Evolutionary conservation across 2,113 vertebrate genomes (phyloP), one percentile per base, ranked within the genome.

Genomic region (Campylomormyrus numenius): DNA sequence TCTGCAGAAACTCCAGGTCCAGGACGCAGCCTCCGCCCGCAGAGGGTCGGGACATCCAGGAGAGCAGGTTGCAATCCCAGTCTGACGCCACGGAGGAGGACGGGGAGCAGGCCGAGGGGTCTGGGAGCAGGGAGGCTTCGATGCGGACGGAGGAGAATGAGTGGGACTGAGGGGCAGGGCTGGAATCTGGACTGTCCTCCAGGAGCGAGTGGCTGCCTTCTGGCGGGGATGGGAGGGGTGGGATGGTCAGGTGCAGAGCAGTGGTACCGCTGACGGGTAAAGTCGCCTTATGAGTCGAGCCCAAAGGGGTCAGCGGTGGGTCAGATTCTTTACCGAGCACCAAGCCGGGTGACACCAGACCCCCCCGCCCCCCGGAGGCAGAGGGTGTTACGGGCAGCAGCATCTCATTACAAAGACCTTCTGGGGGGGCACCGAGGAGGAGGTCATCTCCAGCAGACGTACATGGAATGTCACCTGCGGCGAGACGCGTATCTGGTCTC

Each of bases 1-100:
- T 93, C 17, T 94, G 96, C 3, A 97, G 94, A 89, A 95, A 42
- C 0, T 92, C 95, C 87, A 92, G 88, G 91, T 95, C 93, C 3
- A 93, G 89, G 7, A 93, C 24, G 9, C 92, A 58, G 3, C 0
- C 89, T 4, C 17, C 88, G 53, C 90, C 83, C 0, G 50, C 0
- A 15, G 92, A 85, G 1, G 17, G 91, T 45, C 39, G 90, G 0
- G 89, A 56, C 0, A 91, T 66, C 0, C 84, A 86, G 0, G 94
- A 93, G 88, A 96, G 77, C 87, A 97, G 93, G 85, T 93, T 93
- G 1, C 92, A 89, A 88, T 94, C 96, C 95, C 95, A 95, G 89
- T 94, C 94, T 0, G 95, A 42, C 15, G 74, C 94, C 66, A 93
- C 93, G 0, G 83, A 95, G 7, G 94, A 95, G 2, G 94, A 95